phyloP scores from a whole-genome alignment of 2,888 invertebrate genomes.

The Stegophylla sp. region DNA sequence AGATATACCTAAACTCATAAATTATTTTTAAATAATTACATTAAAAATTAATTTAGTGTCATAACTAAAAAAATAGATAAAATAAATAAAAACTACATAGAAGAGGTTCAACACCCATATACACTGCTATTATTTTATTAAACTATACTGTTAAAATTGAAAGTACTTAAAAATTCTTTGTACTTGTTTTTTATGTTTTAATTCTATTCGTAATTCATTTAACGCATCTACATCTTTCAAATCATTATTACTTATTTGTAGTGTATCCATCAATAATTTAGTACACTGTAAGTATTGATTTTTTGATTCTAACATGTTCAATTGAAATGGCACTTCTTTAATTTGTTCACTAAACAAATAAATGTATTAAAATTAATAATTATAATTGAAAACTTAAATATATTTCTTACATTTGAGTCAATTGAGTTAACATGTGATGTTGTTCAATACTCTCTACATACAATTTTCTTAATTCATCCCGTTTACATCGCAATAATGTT shows the following conservation, averaged over 20 bases:
- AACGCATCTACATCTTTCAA: constrained; percentile 84
- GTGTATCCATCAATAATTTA: constrained; percentile 76
- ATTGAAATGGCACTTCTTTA: constrained; percentile 75
- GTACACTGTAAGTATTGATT: constrained; percentile 87
- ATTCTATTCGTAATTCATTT: constrained; percentile 77
- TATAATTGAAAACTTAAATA: not conserved
- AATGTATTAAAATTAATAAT: constrained; percentile 8
- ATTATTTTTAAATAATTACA: too few relatives aligned
- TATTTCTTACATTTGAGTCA: constrained; percentile 83
- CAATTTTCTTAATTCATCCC: constrained; percentile 89
- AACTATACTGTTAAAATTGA: too few relatives aligned
- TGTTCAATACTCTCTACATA: constrained; percentile 98
- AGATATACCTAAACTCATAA: too few relatives aligned
- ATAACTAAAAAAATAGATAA: too few relatives aligned
- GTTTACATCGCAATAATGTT: constrained; percentile 82
- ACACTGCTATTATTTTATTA: too few relatives aligned
- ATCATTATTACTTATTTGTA: constrained; percentile 74
- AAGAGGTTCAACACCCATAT: too few relatives aligned
- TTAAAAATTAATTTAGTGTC: too few relatives aligned
- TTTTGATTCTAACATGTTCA: constrained; percentile 72
- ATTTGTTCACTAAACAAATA: constrained; percentile 73
- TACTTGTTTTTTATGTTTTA: constrained; percentile 74
- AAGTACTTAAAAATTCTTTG: not conserved
- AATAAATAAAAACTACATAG: too few relatives aligned
- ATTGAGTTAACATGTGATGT: constrained; percentile 84